Base-by-base conservation (phyloP, 2,888 invertebrate genomes). In the Idaea dimidiata region DNA sequence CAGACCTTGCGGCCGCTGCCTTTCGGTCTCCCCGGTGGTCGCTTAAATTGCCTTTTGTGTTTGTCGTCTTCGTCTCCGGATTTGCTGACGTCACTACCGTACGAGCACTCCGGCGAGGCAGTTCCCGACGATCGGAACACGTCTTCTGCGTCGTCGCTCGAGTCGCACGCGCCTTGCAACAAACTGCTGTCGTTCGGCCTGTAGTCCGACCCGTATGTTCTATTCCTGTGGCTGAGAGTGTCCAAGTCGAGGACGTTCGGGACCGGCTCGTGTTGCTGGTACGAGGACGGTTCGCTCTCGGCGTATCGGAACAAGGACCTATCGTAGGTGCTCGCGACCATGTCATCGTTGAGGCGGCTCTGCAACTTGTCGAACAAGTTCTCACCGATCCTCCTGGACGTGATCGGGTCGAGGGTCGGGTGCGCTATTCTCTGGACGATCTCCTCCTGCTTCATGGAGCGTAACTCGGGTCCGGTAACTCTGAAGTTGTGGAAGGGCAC, bases 21-120 rank as follows among this genome's bases (percentile, higher is more conserved):
- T 64, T 90, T 91, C 7, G 94, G 94, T 69, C 94, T 88, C 31
- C 94, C 94, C 0, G 94, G 93, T 16, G 93, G 91, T 72, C 94
- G 86, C 74, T 93, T 94, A 64, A 89, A 81, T 17, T 18, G 17
- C 68, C 80, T 77, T 78, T 89, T 90, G 58, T 85, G 79, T 68
- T 89, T 89, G 57, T 93, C 91, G 0, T 93, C 87, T 72, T 94
- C 93, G 58, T 91, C 90, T 14, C 88, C 85, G 8, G 89, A 89
- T 67, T 89, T 91, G 76, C 89, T 89, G 7, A 76, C 88, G 54
- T 91, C 92, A 69, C 93, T 92, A 17, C 86, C 87, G 67, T 88
- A 90, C 0, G 87, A 84, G 66, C 78, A 86, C 69, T 85, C 89
- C 0, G 89, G 91, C 0, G 92, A 90, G 0, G 88, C 88, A 0